Conservation (phyloP, 2,888 invertebrate species). For the Homarus gammarus region DNA sequence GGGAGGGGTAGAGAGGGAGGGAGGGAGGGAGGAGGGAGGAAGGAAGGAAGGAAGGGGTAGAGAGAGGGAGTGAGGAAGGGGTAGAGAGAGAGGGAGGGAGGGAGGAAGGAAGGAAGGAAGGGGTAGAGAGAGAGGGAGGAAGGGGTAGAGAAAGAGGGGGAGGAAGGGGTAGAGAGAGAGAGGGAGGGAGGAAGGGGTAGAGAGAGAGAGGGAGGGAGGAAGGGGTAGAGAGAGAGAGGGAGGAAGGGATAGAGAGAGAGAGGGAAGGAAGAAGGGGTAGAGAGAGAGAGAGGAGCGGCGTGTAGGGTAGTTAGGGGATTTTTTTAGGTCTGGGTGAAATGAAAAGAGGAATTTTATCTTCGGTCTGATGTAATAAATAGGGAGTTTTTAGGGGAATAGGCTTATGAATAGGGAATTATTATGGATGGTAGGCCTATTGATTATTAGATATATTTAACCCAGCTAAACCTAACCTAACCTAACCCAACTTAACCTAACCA, state of each 20-base stretch:
- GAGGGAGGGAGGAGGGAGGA: neutral
- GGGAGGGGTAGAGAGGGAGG: neutral
- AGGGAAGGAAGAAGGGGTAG: neutral
- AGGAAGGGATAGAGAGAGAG: neutral
- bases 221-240: neutral
- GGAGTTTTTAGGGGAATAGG: no score
- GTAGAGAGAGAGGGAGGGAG: neutral
- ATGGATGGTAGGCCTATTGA: no score
- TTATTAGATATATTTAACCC: no score
- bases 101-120: neutral
- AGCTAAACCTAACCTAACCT: neutral
- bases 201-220: neutral
- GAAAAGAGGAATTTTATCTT: no score
- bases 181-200: conserved; percentile 1
- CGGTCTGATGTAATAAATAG: no score
- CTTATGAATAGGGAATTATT: no score
- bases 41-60: no score
- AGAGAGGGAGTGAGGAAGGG: neutral
- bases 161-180: neutral
- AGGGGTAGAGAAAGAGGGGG: neutral
- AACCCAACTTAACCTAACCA: neutral
- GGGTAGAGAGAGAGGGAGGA: neutral
- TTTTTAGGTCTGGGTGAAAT: no score
- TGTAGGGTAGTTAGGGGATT: no score
- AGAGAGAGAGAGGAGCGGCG: no score